phyloP scores from a whole-genome alignment of 2,888 invertebrate genomes.

The Globia sparganii region DNA sequence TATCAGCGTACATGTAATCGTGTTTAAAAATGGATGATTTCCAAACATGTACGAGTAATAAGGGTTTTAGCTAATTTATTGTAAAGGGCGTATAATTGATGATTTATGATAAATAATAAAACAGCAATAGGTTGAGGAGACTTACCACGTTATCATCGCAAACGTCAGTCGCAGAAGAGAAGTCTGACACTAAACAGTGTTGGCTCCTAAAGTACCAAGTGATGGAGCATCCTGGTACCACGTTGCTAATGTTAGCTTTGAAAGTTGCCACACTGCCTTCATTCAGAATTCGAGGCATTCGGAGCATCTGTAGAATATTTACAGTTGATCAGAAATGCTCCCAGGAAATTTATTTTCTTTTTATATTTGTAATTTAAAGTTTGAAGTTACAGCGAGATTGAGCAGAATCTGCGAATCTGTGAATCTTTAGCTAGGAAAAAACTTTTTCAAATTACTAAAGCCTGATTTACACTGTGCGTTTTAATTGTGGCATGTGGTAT shows the following conservation, averaged over 20 bases:
- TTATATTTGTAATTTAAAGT: not conserved
- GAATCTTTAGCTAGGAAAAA: not conserved
- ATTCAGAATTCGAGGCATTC: slow-evolving; percentile 68
- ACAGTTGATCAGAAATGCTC: not conserved
- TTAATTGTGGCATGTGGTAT: no score
- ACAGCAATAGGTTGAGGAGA: not conserved
- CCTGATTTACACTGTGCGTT: not conserved
- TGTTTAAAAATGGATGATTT: not conserved
- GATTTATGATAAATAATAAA: not conserved
- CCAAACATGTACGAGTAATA: no score
- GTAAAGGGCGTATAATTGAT: not conserved
- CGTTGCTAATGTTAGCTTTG: slow-evolving; percentile 73
- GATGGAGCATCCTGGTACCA: slow-evolving; percentile 75
- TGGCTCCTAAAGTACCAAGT: slow-evolving; percentile 78
- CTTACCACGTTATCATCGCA: slow-evolving; percentile 71
- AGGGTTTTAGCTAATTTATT: not conserved
- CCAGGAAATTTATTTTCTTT: not conserved
- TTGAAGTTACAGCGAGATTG: not conserved
- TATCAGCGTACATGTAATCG: not conserved
- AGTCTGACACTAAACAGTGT: slow-evolving; percentile 56
- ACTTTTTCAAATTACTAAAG: not conserved
- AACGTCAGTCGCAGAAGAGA: slow-evolving; percentile 49
- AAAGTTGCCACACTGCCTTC: slow-evolving; percentile 69
- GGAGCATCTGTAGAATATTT: slow-evolving; percentile 68
- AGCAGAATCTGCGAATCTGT: not conserved